phyloP scores from a whole-genome alignment of 2,113 vertebrate genomes.

The Zapornia atra region DNA sequence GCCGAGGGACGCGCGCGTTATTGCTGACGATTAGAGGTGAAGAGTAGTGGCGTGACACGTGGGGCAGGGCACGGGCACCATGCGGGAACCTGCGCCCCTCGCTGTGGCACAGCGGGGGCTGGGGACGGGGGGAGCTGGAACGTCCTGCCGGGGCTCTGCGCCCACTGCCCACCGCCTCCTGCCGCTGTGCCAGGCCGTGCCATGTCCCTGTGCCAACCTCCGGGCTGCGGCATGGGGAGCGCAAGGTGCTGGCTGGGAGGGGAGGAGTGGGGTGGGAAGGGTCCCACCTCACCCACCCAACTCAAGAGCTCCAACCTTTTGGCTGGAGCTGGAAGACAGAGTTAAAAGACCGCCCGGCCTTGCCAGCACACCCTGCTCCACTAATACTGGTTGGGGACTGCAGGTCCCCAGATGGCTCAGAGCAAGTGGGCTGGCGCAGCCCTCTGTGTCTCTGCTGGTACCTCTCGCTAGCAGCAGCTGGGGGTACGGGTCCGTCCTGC shows the following conservation, averaged over 20 bases:
- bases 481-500: neutral
- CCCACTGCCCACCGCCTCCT: neutral
- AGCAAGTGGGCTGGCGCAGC: neutral
- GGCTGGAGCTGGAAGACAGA: constrained; percentile 60
- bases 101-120: neutral
- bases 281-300: neutral
- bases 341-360: neutral
- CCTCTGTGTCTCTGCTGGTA: neutral
- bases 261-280: neutral
- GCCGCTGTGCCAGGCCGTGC: neutral
- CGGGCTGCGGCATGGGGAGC: neutral
- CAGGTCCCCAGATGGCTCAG: neutral
- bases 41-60: constrained; percentile 7
- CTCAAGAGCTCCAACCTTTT: neutral
- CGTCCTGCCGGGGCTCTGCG: constrained; percentile 21
- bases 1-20: constrained; percentile 56
- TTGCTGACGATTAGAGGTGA: constrained; percentile 68
- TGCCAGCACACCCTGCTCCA: constrained; percentile 24
- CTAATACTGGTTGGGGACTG: constrained; percentile 40
- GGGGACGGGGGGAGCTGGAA: constrained; percentile 49
- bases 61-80: constrained; percentile 64
- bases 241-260: neutral
- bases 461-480: constrained; percentile 15
- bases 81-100: constrained; percentile 55
- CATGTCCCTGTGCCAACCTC: neutral